Evolutionary conservation across 2,113 vertebrate species (phyloP).

Genomic region (Conger conger): DNA sequence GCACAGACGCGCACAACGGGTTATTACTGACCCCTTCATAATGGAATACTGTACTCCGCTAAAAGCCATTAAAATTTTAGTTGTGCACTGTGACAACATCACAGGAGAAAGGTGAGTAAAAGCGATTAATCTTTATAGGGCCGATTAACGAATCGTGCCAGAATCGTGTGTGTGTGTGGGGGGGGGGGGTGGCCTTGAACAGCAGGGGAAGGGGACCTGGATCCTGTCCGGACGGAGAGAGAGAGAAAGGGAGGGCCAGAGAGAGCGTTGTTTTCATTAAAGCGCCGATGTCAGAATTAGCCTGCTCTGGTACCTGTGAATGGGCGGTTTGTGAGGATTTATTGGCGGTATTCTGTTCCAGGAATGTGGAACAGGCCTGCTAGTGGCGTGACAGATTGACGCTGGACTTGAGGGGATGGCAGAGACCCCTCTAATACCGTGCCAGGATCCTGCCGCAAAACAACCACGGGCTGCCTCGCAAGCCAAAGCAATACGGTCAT

Average conservation of each 20-base stretch:
- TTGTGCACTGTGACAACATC: slow-evolving; percentile 43
- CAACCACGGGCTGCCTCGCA: too few relatives aligned
- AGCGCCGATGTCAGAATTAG: background rate
- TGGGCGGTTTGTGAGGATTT: background rate
- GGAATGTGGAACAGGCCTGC: too few relatives aligned
- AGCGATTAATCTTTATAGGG: slow-evolving; percentile 50
- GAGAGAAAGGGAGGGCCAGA: slow-evolving; percentile 4
- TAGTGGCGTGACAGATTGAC: too few relatives aligned
- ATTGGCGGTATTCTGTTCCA: background rate
- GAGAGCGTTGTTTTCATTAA: background rate
- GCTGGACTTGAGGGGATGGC: too few relatives aligned
- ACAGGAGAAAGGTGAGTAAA: slow-evolving; percentile 37
- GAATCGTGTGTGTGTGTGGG: background rate
- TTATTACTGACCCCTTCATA: slow-evolving; percentile 52
- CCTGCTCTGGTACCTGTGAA: background rate
- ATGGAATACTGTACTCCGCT: slow-evolving; percentile 43
- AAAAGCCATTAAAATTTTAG: slow-evolving; percentile 44
- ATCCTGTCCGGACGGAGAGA: background rate
- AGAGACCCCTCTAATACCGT: too few relatives aligned
- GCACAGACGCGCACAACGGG: slow-evolving; percentile 27
- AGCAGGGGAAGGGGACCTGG: background rate
- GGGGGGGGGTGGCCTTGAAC: background rate
- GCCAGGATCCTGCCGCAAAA: too few relatives aligned
- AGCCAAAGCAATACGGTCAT: too few relatives aligned
- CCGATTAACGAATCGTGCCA: slow-evolving; percentile 37